Base-by-base conservation (phyloP, 1,140 invertebrate species). In the Eubasilissa regina region DNA sequence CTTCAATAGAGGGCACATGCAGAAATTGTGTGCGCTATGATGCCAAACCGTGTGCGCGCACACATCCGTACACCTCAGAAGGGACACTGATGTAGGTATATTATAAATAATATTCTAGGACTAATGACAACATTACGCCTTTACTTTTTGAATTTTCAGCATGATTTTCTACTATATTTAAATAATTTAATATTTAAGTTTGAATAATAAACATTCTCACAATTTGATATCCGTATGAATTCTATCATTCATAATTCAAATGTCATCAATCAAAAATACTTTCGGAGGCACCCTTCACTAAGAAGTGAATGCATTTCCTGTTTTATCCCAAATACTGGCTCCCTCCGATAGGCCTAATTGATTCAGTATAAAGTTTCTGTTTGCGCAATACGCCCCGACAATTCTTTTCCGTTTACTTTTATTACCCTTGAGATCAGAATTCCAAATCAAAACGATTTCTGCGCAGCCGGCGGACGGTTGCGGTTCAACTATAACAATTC, bases 321-420 rank as follows among this genome's bases (percentile, higher is more conserved):
- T 55, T 51, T 73, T 15, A 45, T n/a, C 68, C 48, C 68, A 13
- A 53, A 55, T 25, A 51, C 51, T 11, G 47, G n/a, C n/a, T 17
- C 68, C 68, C 68, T 21, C 25, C 48, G 48, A 73, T 73, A 73
- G 53, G 68, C 53, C 68, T 73, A 73, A 75, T 75, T 75, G 53
- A 75, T 75, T 75, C 73, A 75, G 55, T 60, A 56, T 75, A 75
- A 75, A 60, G 73, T 75, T 75, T 75, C 73, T 75, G 73, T 75
- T 75, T 75, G 73, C 44, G 68, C 47, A 35, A 51, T 53, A 73
- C 51, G 48, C 68, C 68, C 68, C 51, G 12, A 35, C 51, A 35
- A 73, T 73, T 53, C 68, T 73, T 73, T 73, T 11, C 68, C 8
- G 12, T 53, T 73, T 51, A 73, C 68, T 73, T 73, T 55, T 25